Percentiles rank a stretch among this genome's conserved stretches.
Evolutionary conservation across 2,113 vertebrate genomes (phyloP).

Genomic region (Ciconia stormi): DNA sequence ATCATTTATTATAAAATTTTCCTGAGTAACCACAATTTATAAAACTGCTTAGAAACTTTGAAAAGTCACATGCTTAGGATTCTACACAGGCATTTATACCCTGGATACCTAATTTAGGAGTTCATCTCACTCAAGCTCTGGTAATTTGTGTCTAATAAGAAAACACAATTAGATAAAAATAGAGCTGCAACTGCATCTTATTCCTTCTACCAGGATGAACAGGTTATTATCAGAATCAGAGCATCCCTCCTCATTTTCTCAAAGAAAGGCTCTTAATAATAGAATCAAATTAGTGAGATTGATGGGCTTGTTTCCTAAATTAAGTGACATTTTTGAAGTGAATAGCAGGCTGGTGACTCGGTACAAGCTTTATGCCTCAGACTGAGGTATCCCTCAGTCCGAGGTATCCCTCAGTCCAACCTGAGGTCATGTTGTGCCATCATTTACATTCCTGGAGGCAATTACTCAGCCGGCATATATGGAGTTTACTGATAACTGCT

Average conservation of each 20-base stretch:
- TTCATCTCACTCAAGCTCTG: background rate
- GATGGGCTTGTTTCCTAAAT: conserved; percentile 58
- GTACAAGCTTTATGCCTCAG: background rate
- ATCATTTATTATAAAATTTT: conserved; percentile 37
- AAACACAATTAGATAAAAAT: conserved; percentile 15
- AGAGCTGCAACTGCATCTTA: background rate
- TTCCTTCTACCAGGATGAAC: background rate
- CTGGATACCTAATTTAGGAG: conserved; percentile 9
- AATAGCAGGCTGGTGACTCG: conserved; percentile 9
- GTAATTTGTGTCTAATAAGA: conserved; percentile 40
- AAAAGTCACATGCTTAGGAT: background rate
- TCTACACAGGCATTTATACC: background rate
- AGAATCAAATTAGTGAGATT: conserved; percentile 18
- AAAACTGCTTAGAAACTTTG: conserved; percentile 42
- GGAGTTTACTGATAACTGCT: background rate
- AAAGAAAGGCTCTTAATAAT: conserved; percentile 61
- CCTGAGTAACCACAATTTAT: background rate
- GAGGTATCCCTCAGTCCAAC: background rate
- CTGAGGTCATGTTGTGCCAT: background rate
- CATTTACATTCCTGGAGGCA: background rate
- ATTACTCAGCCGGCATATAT: background rate
- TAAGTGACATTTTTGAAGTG: background rate
- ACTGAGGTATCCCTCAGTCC: background rate
- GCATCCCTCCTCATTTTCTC: background rate
- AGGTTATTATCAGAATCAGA: background rate